Base-by-base conservation (phyloP, 2,888 invertebrate genomes). In the Aleiodes testaceus region DNA sequence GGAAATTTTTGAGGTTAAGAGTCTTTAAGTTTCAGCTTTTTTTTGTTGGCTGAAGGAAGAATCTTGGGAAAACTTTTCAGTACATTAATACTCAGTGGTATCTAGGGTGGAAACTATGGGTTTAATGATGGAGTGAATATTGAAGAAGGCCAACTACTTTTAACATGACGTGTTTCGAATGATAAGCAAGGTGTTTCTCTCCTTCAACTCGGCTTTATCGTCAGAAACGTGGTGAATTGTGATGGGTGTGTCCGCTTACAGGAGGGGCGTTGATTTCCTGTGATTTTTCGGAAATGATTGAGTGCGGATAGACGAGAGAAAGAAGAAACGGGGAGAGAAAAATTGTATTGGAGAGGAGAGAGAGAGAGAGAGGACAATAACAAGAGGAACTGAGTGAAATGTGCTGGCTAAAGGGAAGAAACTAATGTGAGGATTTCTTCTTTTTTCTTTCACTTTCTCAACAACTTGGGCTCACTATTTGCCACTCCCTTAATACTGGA, bases 131-230 rank as follows among this genome's bases (percentile, higher is more conserved):
- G 18, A 45, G n/a, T 44, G 36, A 36, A 36, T 9, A 36, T 36
- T 36, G 7, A 11, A 36, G 36, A 36, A 36, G 36, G 36, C 7
- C 36, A 36, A 36, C 7, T 6, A 36, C 36, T 36, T 36, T 36
- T 36, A 69, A 74, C 67, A 74, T 75, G 69, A 75, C 77, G 77
- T 75, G 74, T 67, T 49, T 63, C 53, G 73, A 74, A 77, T 77
- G 73, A 77, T 77, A 75, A 76, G 74, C 69, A 55, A 65, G 30
- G 66, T 45, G 36, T 70, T 66, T 72, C 72, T 73, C 70, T 75
- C 73, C 59, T 18, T 53, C 16, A 53, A 65, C 69, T 76, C 72
- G 68, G 72, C 72, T 73, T 26, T 53, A 72, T 75, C 74, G 69
- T 69, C 64, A 59, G 65, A 26, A 72, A n/a, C 59, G 22, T 26